Evolutionary conservation across 1,140 invertebrate genomes (phyloP), one percentile per base, ranked within the genome.

Genomic region (Vanessa atalanta): DNA sequence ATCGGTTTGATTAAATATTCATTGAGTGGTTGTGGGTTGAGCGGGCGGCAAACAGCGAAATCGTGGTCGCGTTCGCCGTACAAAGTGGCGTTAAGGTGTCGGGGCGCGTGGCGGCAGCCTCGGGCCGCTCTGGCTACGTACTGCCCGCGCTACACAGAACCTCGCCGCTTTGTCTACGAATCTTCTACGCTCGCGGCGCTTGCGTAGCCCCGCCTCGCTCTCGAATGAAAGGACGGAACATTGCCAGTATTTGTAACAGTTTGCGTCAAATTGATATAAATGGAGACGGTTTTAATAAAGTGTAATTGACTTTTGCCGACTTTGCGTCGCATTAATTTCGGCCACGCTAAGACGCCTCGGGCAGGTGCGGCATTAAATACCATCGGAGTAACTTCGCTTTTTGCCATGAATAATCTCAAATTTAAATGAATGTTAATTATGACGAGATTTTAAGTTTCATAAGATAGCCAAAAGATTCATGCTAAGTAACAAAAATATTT

Each of bases 191-290:
- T 80, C 82, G 80, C 77, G 79, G 90, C 91, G 91, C 91, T 88
- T 89, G 91, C 91, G 91, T 93, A 89, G 87, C 86, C 81, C 90
- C 89, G 85, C 88, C 88, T 87, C 87, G 81, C 81, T 82, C 83
- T 86, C 85, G 82, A 85, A 90, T 89, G 88, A 92, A 91, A 92
- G 89, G 88, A 91, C 88, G 83, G 89, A 90, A 91, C 91, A 91
- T 91, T 91, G 88, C 88, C 89, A 93, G 91, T 93, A 93, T 93
- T 93, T 93, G 91, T 93, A 93, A 91, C 91, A 91, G 91, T 93
- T 93, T 93, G 90, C 89, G 88, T 91, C 91, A 93, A 93, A 93
- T 93, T 93, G 89, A 93, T 93, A 91, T 93, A 91, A 91, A 93
- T 93, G 88, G 88, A 93, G 90, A 93, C 88, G 90, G 90, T 93